Conservation (phyloP, 1,140 invertebrate genomes). For the Drosophila arawakana region DNA sequence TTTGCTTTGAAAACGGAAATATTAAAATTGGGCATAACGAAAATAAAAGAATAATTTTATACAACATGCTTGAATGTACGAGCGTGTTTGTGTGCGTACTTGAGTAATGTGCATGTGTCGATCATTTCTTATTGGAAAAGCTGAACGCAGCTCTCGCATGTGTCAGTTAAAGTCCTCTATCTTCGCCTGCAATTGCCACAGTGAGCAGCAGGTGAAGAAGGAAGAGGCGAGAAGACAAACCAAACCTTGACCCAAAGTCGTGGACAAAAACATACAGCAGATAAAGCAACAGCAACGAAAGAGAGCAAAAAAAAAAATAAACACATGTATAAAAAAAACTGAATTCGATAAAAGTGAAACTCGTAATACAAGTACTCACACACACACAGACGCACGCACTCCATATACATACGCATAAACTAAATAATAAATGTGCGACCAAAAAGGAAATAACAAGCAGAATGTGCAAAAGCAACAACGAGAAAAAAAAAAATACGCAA, state of each 20-base stretch:
- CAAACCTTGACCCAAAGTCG: constrained; percentile 62
- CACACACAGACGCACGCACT: constrained; percentile 5
- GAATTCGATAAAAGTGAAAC: constrained; percentile 64
- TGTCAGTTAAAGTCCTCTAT: constrained; percentile 25
- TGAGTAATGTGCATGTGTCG: constrained; percentile 8
- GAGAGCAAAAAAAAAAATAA: constrained; percentile 21
- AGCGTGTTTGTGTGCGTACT: neutral
- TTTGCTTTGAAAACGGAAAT: constrained; percentile 45
- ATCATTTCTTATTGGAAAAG: constrained; percentile 18
- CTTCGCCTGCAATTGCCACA: constrained; percentile 4
- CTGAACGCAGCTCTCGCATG: constrained; percentile 4
- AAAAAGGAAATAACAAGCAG: constrained; percentile 54
- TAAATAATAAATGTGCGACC: constrained; percentile 49
- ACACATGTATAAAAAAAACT: constrained; percentile 22
- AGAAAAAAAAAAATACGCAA: constrained; percentile 11
- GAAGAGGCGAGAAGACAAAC: neutral
- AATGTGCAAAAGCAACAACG: constrained; percentile 13
- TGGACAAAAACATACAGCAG: constrained; percentile 40
- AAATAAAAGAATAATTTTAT: constrained; percentile 35
- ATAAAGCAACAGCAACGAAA: constrained; percentile 30
- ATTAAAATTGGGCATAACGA: constrained; percentile 52
- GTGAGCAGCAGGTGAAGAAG: neutral
- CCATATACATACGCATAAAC: constrained; percentile 1
- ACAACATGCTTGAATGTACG: neutral
- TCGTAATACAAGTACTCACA: constrained; percentile 37